These are phyloP conservation scores for Drosophila mauritiana DNA, from an alignment of 1,140 invertebrate genomes.

Conservation along the genomic window DNA sequence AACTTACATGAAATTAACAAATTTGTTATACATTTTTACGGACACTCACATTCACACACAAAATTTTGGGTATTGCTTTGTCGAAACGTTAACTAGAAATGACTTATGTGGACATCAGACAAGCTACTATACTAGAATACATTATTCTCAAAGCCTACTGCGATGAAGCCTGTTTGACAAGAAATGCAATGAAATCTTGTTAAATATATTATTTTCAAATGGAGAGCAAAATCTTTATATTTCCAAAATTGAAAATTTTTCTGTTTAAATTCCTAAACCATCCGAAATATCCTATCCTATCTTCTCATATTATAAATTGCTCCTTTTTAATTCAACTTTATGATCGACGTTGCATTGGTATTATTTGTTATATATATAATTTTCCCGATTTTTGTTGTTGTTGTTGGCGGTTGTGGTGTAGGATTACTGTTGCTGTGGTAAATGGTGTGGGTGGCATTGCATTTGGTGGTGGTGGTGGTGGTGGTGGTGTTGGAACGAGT, in stretches of 20 bases:
- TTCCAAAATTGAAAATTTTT: not conserved
- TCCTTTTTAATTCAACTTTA: slow-evolving; percentile 60
- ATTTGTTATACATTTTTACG: not conserved
- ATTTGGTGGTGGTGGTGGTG: slow-evolving; percentile 40
- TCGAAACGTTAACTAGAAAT: slow-evolving; percentile 4
- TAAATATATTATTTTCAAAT: not conserved
- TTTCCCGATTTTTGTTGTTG: slow-evolving; percentile 48
- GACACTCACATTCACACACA: not conserved
- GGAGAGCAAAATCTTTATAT: not conserved
- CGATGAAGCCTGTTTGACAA: not conserved
- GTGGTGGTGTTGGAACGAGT: slow-evolving; percentile 47
- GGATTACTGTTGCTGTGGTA: slow-evolving; percentile 72
- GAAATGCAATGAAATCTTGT: not conserved
- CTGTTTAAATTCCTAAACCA: not conserved
- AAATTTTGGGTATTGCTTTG: not conserved
- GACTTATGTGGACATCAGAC: not conserved
- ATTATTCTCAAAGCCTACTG: not conserved
- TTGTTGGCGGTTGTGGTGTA: slow-evolving; percentile 60
- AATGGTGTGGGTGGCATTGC: slow-evolving; percentile 58
- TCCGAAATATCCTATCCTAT: not conserved
- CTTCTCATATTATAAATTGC: slow-evolving; percentile 52
- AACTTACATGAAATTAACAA: not conserved
- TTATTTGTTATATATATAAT: slow-evolving; percentile 39
- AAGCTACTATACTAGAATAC: not conserved
- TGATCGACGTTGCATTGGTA: slow-evolving; percentile 21